Evolutionary conservation across 2,797 vertebrate genomes (phyloP).

Genomic region (Caiman crocodilus): DNA sequence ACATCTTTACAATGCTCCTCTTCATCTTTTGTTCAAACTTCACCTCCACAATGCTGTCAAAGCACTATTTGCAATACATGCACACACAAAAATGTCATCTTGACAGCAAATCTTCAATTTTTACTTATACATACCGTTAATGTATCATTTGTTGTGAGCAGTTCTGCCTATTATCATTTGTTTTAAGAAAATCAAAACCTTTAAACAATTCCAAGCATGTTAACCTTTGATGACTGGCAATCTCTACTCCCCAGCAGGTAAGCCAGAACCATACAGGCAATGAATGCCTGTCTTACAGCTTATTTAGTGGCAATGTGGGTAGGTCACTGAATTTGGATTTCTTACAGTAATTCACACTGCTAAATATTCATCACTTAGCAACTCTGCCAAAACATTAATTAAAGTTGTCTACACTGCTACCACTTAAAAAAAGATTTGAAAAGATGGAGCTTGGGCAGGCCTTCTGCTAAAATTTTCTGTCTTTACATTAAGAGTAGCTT

Average conservation of each 20-base stretch:
- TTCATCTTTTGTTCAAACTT: constrained; percentile 61
- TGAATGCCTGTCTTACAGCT: background rate
- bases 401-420: background rate
- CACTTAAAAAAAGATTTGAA: background rate
- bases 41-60: constrained; percentile 67
- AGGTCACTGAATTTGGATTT: background rate
- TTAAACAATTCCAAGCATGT: background rate
- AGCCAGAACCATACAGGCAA: background rate
- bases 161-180: constrained; percentile 34
- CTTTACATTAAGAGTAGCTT: background rate
- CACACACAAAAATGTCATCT: background rate
- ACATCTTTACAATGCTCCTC: constrained; percentile 61
- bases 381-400: background rate
- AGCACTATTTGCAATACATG: constrained; percentile 53
- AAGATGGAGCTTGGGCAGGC: background rate
- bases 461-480: background rate
- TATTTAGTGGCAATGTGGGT: background rate
- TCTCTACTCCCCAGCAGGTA: background rate
- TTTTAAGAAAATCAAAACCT: background rate
- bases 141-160: constrained; percentile 62
- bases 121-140: constrained; percentile 54
- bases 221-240: background rate
- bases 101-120: constrained; percentile 49
- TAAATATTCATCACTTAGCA: background rate
- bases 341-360: background rate